Percentiles rank a stretch among this genome's conserved stretches.
These are phyloP conservation scores for Sylvia atricapilla DNA, from an alignment of 2,113 vertebrate species.

Conservation along the genomic window DNA sequence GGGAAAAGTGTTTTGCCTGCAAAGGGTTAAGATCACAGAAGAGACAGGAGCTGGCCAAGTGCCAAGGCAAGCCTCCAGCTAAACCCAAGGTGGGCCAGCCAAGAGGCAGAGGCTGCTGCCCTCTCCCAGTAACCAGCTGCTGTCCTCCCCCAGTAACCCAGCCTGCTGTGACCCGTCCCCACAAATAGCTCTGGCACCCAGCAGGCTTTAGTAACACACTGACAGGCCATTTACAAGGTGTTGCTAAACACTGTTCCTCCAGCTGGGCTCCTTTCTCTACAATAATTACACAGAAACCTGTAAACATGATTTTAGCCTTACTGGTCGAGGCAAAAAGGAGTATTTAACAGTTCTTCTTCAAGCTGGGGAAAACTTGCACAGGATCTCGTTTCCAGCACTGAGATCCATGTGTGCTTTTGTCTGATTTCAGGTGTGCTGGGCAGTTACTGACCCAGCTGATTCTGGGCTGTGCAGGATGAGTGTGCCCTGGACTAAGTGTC, in stretches of 20 bases:
- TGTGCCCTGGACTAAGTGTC: neutral
- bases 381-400: neutral
- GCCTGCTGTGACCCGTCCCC: neutral
- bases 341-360: neutral
- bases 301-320: neutral
- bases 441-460: neutral
- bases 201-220: neutral
- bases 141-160: neutral
- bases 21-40: constrained; percentile 20
- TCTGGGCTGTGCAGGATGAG: neutral
- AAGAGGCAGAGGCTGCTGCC: constrained; percentile 29
- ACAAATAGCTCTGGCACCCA: neutral
- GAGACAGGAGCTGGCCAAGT: neutral
- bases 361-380: neutral
- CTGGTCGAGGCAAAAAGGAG: neutral
- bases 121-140: constrained; percentile 25
- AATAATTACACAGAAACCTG: neutral
- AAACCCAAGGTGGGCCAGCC: neutral
- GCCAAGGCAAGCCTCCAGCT: constrained; percentile 13
- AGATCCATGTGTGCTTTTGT: neutral
- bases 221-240: neutral
- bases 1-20: neutral
- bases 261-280: neutral
- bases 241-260: neutral
- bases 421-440: neutral